Conservation (phyloP, 2,113 vertebrate genomes). For the Leiothrix lutea region DNA sequence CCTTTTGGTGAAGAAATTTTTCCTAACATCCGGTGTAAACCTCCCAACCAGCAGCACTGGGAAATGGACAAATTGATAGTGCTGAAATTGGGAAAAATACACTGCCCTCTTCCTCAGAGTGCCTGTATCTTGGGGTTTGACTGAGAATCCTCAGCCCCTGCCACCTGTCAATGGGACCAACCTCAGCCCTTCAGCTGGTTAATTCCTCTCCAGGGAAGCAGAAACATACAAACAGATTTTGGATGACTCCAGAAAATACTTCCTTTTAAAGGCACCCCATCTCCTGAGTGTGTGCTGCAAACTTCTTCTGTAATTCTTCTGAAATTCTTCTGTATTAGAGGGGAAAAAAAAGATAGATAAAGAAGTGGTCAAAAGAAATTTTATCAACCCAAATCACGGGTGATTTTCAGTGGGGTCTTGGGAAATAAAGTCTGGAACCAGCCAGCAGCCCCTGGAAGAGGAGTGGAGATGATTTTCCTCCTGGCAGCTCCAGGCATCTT, state of each 20-base stretch:
- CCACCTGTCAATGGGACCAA: neutral
- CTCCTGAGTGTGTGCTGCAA: neutral
- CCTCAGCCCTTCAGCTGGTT: neutral
- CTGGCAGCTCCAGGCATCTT: neutral
- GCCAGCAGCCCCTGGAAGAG: neutral
- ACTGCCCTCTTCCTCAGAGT: neutral
- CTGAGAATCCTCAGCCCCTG: neutral
- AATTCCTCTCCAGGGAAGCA: neutral
- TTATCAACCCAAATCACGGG: neutral
- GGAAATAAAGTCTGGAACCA: neutral
- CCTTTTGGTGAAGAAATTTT: neutral
- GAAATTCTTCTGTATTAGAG: no score
- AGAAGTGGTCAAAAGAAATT: neutral
- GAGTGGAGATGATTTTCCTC: neutral
- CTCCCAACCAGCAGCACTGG: neutral
- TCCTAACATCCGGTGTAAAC: neutral
- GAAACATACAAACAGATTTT: neutral
- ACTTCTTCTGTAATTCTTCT: no score
- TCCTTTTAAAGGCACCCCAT: neutral
- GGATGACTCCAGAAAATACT: neutral
- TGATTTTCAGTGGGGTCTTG: neutral
- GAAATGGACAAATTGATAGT: neutral
- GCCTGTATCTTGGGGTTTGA: neutral
- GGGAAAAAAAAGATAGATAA: neutral
- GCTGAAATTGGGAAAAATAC: neutral